Evolutionary conservation across 2,113 vertebrate genomes (phyloP), one percentile per base, ranked within the genome.

Genomic region (Coptodon rendalli): DNA sequence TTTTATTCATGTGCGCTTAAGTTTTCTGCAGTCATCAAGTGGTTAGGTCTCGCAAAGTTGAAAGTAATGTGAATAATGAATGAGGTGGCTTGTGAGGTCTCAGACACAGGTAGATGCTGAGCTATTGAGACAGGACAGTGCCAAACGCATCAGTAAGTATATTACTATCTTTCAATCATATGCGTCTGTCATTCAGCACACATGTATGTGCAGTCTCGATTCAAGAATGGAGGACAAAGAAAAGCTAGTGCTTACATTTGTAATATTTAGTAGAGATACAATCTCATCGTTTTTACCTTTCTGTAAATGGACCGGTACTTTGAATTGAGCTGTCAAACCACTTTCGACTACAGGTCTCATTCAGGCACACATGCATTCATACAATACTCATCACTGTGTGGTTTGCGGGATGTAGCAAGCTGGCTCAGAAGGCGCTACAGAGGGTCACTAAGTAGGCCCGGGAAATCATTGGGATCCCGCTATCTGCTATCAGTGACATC

Each of bases 131-230:
- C 88, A 81, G 80, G 54, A 82, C 11, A 34, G 6, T 66, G 90
- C 91, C 80, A 36, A 89, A 36, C 11, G 61, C 79, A 90, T 91
- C 89, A 87, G 50, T 59, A 50, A 53, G 54, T 22, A 68, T 84
- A 87, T 91, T 71, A 89, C 88, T 71, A 80, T 38, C 45, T 84
- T 89, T 92, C 90, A 91, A 81, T 92, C 89, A 92, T 43, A 57
- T 54, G 27, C 6, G 34, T 89, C 45, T 83, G 48, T 56, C 76
- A 85, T 85, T 89, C 86, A 63, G 48, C 76, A 48, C 56, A 53
- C 73, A 79, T 73, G 36, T 79, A 68, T 79, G 86, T 52, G 80
- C 40, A 68, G 9, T 31, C n/a, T 76, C 7, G 8, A 3, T 50
- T 34, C 24, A 79, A 76, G 54, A 82, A 84, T 52, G 10, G 50